Evolutionary conservation across 2,797 vertebrate genomes (phyloP).

Genomic region (Clarias laeviceps): DNA sequence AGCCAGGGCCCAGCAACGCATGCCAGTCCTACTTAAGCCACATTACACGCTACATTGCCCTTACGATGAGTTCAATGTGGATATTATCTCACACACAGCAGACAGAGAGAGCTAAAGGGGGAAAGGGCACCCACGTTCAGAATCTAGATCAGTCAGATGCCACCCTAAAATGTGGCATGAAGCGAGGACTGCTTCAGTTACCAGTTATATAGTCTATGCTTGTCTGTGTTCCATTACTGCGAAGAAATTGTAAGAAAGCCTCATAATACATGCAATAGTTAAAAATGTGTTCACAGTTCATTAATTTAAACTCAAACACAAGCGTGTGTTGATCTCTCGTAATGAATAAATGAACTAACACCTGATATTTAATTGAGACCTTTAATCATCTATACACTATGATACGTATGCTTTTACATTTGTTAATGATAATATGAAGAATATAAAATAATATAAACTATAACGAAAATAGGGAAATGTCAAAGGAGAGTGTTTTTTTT

Average conservation of each 20-base stretch:
- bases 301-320: not conserved
- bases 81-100: constrained; percentile 74
- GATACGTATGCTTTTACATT: not conserved
- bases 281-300: constrained; percentile 18
- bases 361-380: not conserved
- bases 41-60: constrained; percentile 83
- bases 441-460: not conserved
- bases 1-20: constrained; percentile 77
- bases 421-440: not conserved
- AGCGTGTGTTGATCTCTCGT: not conserved
- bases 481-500: not conserved
- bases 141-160: constrained; percentile 75
- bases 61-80: constrained; percentile 81
- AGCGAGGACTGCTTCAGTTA: constrained; percentile 14
- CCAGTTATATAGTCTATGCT: not conserved
- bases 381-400: not conserved
- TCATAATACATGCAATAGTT: not conserved
- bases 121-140: constrained; percentile 69
- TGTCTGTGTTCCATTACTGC: not conserved
- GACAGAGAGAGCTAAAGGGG: constrained; percentile 67
- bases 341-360: not conserved
- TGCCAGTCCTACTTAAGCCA: constrained; percentile 83
- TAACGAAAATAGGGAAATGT: not conserved
- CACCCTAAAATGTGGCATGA: constrained; percentile 54
- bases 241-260: not conserved